A percentile compares a stretch with the other conserved stretches of the same genome.
Conservation (phyloP, 2,113 vertebrate species). For the Pontoporia blainvillei region DNA sequence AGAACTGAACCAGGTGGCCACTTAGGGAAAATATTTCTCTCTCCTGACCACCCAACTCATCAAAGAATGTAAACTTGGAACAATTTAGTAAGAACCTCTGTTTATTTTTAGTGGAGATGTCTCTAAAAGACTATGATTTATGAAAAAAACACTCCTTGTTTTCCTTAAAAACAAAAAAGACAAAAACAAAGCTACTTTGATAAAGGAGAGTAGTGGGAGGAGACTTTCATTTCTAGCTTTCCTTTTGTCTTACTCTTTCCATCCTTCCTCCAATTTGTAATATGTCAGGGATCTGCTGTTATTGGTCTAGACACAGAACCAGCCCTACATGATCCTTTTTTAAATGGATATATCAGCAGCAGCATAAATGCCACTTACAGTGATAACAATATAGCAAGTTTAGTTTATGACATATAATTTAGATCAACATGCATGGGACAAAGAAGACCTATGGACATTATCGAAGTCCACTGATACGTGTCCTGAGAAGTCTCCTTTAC, state of each 20-base stretch:
- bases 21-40: neutral
- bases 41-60: neutral
- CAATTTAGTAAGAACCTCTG: neutral
- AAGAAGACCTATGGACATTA: neutral
- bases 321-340: neutral
- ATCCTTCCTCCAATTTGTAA: neutral
- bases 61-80: conserved; percentile 7
- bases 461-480: neutral
- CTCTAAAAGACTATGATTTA: neutral
- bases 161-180: neutral
- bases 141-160: neutral
- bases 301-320: neutral
- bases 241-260: neutral
- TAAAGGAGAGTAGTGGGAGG: neutral
- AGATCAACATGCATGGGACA: neutral
- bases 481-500: neutral
- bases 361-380: neutral
- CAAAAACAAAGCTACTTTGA: neutral
- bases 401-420: neutral
- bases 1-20: neutral
- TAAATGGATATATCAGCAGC: neutral
- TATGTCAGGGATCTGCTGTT: neutral
- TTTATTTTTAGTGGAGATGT: conserved; percentile 24
- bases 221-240: neutral
- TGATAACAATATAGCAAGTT: neutral